Evolutionary conservation across 2,113 vertebrate species (phyloP).

Genomic region (Pseudonaja textilis): DNA sequence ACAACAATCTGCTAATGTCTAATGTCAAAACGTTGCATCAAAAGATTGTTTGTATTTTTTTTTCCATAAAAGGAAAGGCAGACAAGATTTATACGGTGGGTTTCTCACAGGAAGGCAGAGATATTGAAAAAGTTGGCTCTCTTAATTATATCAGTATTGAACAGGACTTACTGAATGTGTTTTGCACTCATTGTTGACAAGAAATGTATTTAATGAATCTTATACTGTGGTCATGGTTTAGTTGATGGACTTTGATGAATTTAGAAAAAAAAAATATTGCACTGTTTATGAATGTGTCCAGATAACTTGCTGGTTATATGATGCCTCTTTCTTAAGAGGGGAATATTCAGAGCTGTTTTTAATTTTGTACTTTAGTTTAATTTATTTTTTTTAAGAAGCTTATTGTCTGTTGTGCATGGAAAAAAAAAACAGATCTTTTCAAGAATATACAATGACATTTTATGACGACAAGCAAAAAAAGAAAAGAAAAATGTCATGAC

Average conservation of each 20-base stretch:
- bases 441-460: constrained; percentile 85
- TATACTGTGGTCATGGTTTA: constrained; percentile 82
- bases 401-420: constrained; percentile 87
- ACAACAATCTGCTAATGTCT: constrained; percentile 85
- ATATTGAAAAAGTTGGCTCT: constrained; percentile 48
- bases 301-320: constrained; percentile 79
- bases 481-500: constrained; percentile 76
- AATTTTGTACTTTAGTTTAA: constrained; percentile 84
- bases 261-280: constrained; percentile 67
- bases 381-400: constrained; percentile 83
- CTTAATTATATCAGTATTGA: constrained; percentile 70
- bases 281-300: constrained; percentile 84
- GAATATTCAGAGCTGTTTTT: constrained; percentile 78
- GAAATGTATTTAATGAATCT: constrained; percentile 78
- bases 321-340: constrained; percentile 65
- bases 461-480: constrained; percentile 83
- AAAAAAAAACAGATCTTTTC: constrained; percentile 84
- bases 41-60: constrained; percentile 64
- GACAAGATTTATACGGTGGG: constrained; percentile 40
- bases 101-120: constrained; percentile 57
- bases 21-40: constrained; percentile 83
- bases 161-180: constrained; percentile 81
- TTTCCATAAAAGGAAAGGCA: constrained; percentile 48
- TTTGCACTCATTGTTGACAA: constrained; percentile 84
- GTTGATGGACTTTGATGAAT: constrained; percentile 78